Evolutionary conservation across 2,797 vertebrate species (phyloP), one percentile per base, ranked within the genome.

Genomic region (Furcifer pardalis): DNA sequence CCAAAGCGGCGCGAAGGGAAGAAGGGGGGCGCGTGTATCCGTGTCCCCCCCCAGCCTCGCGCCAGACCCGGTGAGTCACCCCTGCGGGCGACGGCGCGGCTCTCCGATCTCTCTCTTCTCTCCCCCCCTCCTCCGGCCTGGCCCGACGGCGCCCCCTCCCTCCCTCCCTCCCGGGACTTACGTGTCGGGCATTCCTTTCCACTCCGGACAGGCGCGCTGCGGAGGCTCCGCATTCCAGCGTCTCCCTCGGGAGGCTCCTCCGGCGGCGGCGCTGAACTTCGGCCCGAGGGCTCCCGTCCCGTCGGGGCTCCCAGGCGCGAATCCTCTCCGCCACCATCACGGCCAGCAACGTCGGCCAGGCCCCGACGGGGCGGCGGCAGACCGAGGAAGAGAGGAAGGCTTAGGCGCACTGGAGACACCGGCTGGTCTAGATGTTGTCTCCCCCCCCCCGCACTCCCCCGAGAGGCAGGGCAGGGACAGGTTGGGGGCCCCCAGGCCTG

Each of bases 201-300:
- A n/a, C n/a, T n/a, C n/a, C n/a, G n/a, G n/a, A n/a, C n/a, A 95
- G 92, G 90, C 95, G 97, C 97, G 96, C 97, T 98, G 97, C 98
- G 98, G 98, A 98, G 98, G 98, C 97, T 98, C 96, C 95, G 97
- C 98, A 98, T 99, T 99, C 98, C 98, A 96, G 95, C 95, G 93
- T 88, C 96, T 97, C 97, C 52, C 52, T 56, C 52, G 97, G 97
- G 95, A 84, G 96, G 97, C 96, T 96, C 95, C 95, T 96, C 94
- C 91, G 94, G 44, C 72, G 69, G 63, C 27, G 35, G 35, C 52
- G 97, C 96, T 96, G 96, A 95, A 95, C 95, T 92, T 94, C 94
- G 94, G 94, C 94, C 92, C 94, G 30, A n/a, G 32, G 8, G 25
- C 8, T 0, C 49, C 25, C 44, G 2, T 63, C 10, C 7, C 40